Evolutionary conservation across 2,888 invertebrate species (phyloP).

Genomic region (Drosophila formosana): DNA sequence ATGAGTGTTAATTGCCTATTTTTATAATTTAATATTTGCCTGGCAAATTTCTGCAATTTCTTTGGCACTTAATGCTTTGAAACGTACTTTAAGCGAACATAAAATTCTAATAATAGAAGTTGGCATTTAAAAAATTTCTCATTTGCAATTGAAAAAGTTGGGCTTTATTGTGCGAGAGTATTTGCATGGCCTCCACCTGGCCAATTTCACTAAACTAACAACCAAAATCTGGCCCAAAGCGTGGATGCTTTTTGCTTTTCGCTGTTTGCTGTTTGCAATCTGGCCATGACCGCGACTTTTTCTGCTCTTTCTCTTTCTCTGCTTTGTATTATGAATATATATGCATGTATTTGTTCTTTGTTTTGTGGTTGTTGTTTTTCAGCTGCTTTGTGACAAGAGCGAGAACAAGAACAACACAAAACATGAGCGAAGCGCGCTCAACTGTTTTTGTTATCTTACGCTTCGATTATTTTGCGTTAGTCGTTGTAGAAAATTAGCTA

Average conservation of each 20-base stretch:
- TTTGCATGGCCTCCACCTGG: neutral
- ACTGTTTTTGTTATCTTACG: constrained; percentile 66
- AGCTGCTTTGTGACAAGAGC: neutral
- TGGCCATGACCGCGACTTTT: constrained; percentile 37
- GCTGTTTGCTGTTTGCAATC: constrained; percentile 16
- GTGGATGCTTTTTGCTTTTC: neutral
- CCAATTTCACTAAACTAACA: constrained; percentile 1
- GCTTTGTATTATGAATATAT: constrained; percentile 2
- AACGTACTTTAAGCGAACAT: too few species aligned
- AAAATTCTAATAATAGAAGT: too few species aligned
- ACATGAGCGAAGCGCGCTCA: constrained; percentile 20
- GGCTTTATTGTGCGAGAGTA: neutral
- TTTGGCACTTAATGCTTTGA: too few species aligned
- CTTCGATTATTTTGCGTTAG: constrained; percentile 73
- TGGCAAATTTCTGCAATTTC: too few species aligned
- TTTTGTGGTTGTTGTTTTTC: constrained; percentile 3
- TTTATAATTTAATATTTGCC: too few species aligned
- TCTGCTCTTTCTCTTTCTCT: neutral
- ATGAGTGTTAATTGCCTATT: too few species aligned
- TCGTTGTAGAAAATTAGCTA: constrained; percentile 76
- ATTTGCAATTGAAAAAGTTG: neutral
- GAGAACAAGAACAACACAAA: neutral
- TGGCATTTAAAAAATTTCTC: too few species aligned
- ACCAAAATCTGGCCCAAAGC: constrained; percentile 28
- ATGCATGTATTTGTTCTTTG: neutral